Conservation (phyloP, 2,113 vertebrate species). For the Lonchura striata region DNA sequence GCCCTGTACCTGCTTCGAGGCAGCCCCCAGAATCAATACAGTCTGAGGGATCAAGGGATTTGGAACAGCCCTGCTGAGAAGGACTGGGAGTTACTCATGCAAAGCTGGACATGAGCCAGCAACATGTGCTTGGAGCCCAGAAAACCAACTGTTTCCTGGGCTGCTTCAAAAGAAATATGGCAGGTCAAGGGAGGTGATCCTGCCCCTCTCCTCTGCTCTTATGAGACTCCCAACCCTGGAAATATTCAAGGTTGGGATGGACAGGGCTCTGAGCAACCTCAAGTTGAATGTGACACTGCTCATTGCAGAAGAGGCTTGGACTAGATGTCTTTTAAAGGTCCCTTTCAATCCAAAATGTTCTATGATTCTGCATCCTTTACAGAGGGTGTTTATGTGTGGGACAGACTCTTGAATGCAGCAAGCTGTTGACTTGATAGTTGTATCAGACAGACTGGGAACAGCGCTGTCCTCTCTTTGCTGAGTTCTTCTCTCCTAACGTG, state of each 20-base stretch:
- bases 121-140: rapidly evolving
- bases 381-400: neutral
- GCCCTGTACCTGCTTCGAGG: rapidly evolving
- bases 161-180: neutral
- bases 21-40: rapidly evolving
- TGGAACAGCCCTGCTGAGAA: neutral
- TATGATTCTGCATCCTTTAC: neutral
- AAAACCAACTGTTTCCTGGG: neutral
- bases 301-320: neutral
- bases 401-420: neutral
- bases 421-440: neutral
- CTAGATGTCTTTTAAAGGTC: neutral
- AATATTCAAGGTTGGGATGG: neutral
- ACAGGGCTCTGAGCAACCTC: neutral
- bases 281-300: neutral
- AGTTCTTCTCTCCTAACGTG: neutral
- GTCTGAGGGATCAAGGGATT: neutral
- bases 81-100: neutral
- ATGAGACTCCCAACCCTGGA: neutral
- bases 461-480: rapidly evolving
- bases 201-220: neutral
- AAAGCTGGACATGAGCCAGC: neutral
- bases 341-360: neutral
- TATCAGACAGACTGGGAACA: neutral
- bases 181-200: neutral